phyloP scores from a whole-genome alignment of 2,797 vertebrate species.

The Enteromius treurensis region DNA sequence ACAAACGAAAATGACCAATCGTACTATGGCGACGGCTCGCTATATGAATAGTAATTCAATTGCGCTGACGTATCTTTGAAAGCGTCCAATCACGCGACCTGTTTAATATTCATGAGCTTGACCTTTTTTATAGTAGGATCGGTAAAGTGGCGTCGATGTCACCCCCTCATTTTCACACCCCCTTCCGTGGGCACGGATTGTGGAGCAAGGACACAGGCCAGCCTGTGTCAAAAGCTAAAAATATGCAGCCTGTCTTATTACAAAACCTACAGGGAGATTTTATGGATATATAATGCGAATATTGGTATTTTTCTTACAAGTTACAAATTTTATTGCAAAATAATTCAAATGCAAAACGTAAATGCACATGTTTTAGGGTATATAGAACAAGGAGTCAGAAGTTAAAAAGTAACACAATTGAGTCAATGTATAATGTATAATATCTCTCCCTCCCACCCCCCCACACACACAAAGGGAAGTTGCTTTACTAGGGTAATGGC shows the following conservation, averaged over 20 bases:
- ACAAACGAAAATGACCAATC: neutral
- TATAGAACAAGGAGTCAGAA: neutral
- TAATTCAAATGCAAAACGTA: neutral
- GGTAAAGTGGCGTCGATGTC: neutral
- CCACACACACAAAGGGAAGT: neutral
- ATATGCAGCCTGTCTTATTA: neutral
- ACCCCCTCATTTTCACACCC: constrained; percentile 9
- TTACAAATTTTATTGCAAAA: neutral
- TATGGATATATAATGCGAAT: neutral
- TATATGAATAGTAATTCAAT: neutral
- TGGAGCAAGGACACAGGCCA: constrained; percentile 13
- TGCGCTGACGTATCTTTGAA: neutral
- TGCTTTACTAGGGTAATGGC: neutral
- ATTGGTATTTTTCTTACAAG: neutral
- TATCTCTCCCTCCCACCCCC: too few relatives aligned
- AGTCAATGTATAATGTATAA: too few relatives aligned
- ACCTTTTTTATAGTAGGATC: neutral
- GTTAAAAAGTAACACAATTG: neutral
- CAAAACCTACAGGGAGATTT: neutral
- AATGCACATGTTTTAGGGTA: neutral
- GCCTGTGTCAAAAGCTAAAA: constrained; percentile 17
- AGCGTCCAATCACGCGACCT: neutral
- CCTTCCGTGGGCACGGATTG: constrained; percentile 26
- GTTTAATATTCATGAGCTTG: constrained; percentile 1
- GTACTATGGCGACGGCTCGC: neutral